Conservation (phyloP, 1,140 invertebrate genomes). For the Pseudomyrmex gracilis region DNA sequence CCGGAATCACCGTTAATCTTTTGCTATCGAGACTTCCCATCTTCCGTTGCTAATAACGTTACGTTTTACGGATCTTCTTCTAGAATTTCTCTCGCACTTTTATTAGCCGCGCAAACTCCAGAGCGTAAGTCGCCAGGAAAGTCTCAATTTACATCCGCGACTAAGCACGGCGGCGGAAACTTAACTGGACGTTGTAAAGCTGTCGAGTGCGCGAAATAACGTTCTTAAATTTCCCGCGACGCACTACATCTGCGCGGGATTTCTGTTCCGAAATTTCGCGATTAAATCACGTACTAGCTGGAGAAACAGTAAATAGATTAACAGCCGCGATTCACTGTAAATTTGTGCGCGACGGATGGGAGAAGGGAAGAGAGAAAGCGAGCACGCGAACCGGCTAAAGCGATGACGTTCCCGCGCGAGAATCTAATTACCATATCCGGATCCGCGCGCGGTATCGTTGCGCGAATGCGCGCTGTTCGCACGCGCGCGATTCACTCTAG, state of each 20-base stretch:
- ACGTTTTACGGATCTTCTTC: neutral
- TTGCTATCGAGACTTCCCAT: neutral
- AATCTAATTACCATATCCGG: slow-evolving; percentile 77
- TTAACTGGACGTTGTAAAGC: slow-evolving; percentile 22
- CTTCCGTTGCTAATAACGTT: neutral
- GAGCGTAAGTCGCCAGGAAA: slow-evolving; percentile 26
- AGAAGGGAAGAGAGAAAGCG: slow-evolving; percentile 49
- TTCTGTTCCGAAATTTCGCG: neutral
- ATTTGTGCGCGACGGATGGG: neutral
- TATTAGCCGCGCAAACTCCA: neutral
- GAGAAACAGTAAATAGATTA: slow-evolving; percentile 41
- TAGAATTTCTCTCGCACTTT: slow-evolving; percentile 19
- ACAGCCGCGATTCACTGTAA: slow-evolving; percentile 30
- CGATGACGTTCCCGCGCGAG: slow-evolving; percentile 72
- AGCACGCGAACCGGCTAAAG: slow-evolving; percentile 52
- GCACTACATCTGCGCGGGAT: neutral
- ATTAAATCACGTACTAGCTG: slow-evolving; percentile 48
- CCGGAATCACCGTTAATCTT: neutral
- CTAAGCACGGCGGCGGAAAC: slow-evolving; percentile 50
- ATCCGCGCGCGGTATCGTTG: slow-evolving; percentile 17
- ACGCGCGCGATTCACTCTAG: slow-evolving; percentile 17
- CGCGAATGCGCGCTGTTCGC: slow-evolving; percentile 10
- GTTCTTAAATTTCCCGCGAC: slow-evolving; percentile 41
- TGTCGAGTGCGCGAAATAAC: slow-evolving; percentile 2
- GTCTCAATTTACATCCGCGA: slow-evolving; percentile 51